Evolutionary conservation across 2,797 vertebrate species (phyloP).

Genomic region (Mycteria americana): DNA sequence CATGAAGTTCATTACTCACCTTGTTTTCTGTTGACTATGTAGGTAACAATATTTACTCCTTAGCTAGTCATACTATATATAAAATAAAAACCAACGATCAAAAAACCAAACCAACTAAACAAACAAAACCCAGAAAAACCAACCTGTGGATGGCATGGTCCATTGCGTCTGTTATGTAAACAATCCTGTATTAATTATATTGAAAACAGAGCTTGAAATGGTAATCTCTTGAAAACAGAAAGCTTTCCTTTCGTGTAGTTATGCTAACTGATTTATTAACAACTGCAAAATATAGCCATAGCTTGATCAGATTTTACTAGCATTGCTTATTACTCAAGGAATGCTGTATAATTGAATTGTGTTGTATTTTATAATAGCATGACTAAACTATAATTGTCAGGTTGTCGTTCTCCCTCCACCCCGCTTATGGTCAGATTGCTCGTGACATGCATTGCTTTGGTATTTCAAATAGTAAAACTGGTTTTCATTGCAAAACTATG

Average conservation of each 20-base stretch:
- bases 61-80: background rate
- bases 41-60: background rate
- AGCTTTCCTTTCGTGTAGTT: background rate
- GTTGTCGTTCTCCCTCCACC: background rate
- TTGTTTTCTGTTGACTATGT: background rate
- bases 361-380: background rate
- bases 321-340: constrained; percentile 13
- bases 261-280: constrained; percentile 42
- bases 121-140: background rate
- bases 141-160: background rate
- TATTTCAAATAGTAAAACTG: background rate
- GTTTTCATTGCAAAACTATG: background rate
- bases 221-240: constrained; percentile 42
- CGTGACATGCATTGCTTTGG: background rate
- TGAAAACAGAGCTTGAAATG: constrained; percentile 2
- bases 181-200: background rate
- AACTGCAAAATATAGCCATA: background rate
- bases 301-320: background rate
- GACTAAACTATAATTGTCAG: background rate
- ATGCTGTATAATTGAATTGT: background rate
- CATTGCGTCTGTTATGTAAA: constrained; percentile 1
- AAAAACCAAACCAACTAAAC: background rate
- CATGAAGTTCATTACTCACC: background rate
- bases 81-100: background rate
- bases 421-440: background rate